Conservation (phyloP, 2,888 invertebrate species). For the Acleris cristana region DNA sequence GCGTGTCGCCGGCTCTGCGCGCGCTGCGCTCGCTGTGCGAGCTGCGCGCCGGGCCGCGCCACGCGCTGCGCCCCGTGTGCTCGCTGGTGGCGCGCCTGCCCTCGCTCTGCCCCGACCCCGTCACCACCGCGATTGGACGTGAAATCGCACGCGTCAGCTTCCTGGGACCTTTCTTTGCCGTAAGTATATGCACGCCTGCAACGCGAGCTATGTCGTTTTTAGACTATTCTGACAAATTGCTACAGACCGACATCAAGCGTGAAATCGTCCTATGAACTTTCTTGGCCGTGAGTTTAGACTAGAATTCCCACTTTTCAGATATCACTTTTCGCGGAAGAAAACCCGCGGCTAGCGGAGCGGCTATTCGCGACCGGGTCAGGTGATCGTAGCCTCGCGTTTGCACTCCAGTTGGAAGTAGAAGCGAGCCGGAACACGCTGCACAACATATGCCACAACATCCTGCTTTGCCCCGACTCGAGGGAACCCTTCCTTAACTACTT, state of each 20-base stretch:
- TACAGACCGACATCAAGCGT: too few species aligned
- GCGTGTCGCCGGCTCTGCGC: constrained; percentile 88
- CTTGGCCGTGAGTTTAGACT: too few species aligned
- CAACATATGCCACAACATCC: constrained; percentile 91
- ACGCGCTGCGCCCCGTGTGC: constrained; percentile 88
- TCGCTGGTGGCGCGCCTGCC: constrained; percentile 70
- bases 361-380: constrained; percentile 82
- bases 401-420: constrained; percentile 91
- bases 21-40: constrained; percentile 92
- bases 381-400: constrained; percentile 87
- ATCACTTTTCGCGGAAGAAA: constrained; percentile 97
- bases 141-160: constrained; percentile 94
- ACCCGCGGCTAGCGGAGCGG: constrained; percentile 93
- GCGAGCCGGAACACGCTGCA: constrained; percentile 90
- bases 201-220: too few species aligned
- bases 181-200: constrained; percentile 60
- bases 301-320: constrained; percentile 52
- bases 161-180: constrained; percentile 95
- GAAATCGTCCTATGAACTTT: too few species aligned
- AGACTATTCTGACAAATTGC: too few species aligned
- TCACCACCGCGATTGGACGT: constrained; percentile 91
- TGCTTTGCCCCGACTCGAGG: constrained; percentile 92
- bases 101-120: constrained; percentile 87
- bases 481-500: constrained; percentile 92
- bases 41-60: constrained; percentile 87